Evolutionary conservation across 2,113 vertebrate species (phyloP).

Genomic region (Leptobrachium ailaonicum): DNA sequence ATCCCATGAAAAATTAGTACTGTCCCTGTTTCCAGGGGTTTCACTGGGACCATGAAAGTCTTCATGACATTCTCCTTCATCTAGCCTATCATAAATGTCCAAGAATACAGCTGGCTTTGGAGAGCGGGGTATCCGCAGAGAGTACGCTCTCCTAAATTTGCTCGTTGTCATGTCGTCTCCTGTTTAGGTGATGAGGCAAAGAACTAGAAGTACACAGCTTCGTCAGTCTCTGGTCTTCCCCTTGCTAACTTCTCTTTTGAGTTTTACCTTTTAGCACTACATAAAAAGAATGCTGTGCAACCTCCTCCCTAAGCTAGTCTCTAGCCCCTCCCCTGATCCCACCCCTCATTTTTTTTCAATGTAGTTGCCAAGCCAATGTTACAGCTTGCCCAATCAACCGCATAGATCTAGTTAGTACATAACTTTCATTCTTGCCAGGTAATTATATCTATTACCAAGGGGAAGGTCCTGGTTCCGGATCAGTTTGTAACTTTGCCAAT

Average conservation of each 20-base stretch:
- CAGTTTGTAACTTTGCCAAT: background rate
- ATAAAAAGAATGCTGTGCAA: background rate
- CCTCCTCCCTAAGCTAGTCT: background rate
- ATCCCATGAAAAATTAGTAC: constrained; percentile 26
- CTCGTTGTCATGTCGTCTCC: constrained; percentile 20
- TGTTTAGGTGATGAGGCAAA: background rate
- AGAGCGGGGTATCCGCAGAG: constrained; percentile 30
- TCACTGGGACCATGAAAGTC: constrained; percentile 1
- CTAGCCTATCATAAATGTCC: constrained; percentile 34
- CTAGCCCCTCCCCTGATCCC: background rate
- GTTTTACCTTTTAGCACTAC: background rate
- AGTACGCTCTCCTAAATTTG: constrained; percentile 39
- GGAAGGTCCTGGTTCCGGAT: background rate
- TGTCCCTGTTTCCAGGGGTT: constrained; percentile 7
- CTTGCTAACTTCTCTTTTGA: background rate
- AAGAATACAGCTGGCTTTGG: constrained; percentile 23
- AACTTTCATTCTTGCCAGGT: background rate
- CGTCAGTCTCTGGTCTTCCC: background rate
- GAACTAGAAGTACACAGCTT: background rate
- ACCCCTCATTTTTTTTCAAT: background rate
- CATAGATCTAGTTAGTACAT: background rate
- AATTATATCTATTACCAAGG: background rate
- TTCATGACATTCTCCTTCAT: constrained; percentile 25
- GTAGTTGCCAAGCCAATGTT: background rate
- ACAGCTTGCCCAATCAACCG: background rate